Percentiles rank a stretch among this genome's conserved stretches.
phyloP scores from a whole-genome alignment of 2,113 vertebrate species.

The Dasyurus viverrinus region DNA sequence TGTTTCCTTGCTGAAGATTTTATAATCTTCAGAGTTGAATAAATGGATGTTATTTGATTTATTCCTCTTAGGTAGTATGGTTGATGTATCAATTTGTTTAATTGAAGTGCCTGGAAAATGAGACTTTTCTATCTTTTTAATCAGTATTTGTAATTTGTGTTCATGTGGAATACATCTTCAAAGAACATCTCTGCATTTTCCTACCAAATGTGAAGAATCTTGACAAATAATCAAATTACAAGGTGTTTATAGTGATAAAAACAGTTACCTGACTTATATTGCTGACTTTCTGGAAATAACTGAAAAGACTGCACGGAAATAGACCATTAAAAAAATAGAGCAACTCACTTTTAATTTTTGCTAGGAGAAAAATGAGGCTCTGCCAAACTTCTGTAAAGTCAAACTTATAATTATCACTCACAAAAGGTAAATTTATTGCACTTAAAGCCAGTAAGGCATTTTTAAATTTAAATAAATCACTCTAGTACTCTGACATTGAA shows the following conservation, averaged over 20 bases:
- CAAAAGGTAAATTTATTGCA: conserved; percentile 59
- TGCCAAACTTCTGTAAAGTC: conserved; percentile 62
- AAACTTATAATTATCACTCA: conserved; percentile 56
- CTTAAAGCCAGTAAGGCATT: conserved; percentile 58
- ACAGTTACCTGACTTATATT: background rate
- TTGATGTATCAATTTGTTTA: background rate
- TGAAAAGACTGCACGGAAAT: conserved; percentile 35
- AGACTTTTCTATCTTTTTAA: background rate
- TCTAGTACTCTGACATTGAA: conserved; percentile 55
- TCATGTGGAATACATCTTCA: background rate
- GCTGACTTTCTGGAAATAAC: conserved; percentile 10
- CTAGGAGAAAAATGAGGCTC: conserved; percentile 43
- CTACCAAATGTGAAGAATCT: background rate
- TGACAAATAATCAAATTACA: background rate
- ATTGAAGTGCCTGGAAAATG: fast-evolving
- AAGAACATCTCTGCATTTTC: background rate
- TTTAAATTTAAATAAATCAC: conserved; percentile 60
- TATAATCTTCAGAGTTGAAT: background rate
- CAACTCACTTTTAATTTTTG: conserved; percentile 12
- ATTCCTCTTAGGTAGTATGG: background rate
- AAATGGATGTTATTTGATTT: background rate
- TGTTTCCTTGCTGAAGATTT: background rate
- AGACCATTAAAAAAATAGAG: conserved; percentile 1
- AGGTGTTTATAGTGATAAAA: background rate
- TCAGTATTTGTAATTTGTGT: background rate